Conservation (phyloP, 2,888 invertebrate species). For the Troides aeacus region DNA sequence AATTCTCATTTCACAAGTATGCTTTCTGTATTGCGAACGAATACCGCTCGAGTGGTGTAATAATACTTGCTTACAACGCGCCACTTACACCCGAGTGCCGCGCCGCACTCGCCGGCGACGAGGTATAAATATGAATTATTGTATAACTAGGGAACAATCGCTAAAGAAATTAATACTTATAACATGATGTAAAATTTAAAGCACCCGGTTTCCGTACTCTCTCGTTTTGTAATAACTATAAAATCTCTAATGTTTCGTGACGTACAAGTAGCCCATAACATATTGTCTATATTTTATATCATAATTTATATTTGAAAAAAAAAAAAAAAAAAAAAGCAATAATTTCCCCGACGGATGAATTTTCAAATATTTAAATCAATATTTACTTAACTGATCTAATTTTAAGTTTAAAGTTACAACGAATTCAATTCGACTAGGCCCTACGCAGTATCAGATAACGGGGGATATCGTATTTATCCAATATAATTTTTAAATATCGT, state of each 20-base stretch:
- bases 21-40: constrained; percentile 22
- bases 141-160: constrained; percentile 67
- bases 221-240: constrained; percentile 76
- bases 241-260: constrained; percentile 66
- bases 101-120: constrained; percentile 33
- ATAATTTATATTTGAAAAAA: constrained; percentile 52
- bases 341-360: constrained; percentile 68
- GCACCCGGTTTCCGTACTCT: constrained; percentile 79
- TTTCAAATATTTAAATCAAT: constrained; percentile 71
- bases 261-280: constrained; percentile 67
- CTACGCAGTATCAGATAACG: constrained; percentile 69
- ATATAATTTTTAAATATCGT: constrained; percentile 51
- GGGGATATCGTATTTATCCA: constrained; percentile 58
- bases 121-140: constrained; percentile 46
- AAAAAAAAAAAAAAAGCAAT: constrained; percentile 67
- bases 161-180: constrained; percentile 73
- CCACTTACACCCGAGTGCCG: constrained; percentile 18
- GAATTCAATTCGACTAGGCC: constrained; percentile 77
- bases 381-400: constrained; percentile 53
- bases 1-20: constrained; percentile 11
- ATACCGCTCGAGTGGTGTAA: constrained; percentile 30
- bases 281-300: constrained; percentile 72
- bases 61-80: constrained; percentile 30
- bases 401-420: constrained; percentile 64
- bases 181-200: constrained; percentile 79